Evolutionary conservation across 1,140 invertebrate genomes (phyloP), one percentile per base, ranked within the genome.

Genomic region (Centruroides sculpturatus): DNA sequence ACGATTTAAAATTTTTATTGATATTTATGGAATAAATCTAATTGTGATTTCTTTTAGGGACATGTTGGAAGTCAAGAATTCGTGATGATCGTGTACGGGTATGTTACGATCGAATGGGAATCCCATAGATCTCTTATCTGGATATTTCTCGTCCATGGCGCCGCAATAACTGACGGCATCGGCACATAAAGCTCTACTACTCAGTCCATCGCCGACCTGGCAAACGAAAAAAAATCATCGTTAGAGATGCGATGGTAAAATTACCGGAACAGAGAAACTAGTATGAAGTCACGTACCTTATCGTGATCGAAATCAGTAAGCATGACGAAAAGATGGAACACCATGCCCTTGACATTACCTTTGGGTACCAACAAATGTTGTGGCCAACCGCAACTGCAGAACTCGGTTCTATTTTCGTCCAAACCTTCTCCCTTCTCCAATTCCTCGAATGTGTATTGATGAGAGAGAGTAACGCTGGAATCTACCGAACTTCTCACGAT

Each of bases 351-450:
- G 3, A 77, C 70, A 3, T 72, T 81, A 35, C 89, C 89, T 72
- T 84, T 85, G 0, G 87, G 84, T 36, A 89, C 71, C 2, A 92
- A 76, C 81, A 91, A 81, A 69, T 92, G 86, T 55, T 89, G 81
- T 3, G 89, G 46, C 64, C 71, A 8, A 66, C 66, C 10, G 75
- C 76, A 58, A 71, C 74, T 59, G 76, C 76, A 66, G 76, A 51
- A 66, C 35, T 72, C 47, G 77, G 74, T 35, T 81, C 77, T 47
- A 11, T 62, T 34, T 12, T 57, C 58, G 36, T 34, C 35, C 3
- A 52, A 11, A 34, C 62, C 58, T 41, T 63, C 46, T 8, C 62
- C 62, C 9, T 48, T 9, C 36, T 57, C 36, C 67, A 83, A 77
- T 35, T 79, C 73, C 50, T 75, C 71, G 65, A 81, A 78, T n/a